These are phyloP conservation scores for Antitype chi DNA, from an alignment of 2,888 invertebrate species.

Conservation along the genomic window DNA sequence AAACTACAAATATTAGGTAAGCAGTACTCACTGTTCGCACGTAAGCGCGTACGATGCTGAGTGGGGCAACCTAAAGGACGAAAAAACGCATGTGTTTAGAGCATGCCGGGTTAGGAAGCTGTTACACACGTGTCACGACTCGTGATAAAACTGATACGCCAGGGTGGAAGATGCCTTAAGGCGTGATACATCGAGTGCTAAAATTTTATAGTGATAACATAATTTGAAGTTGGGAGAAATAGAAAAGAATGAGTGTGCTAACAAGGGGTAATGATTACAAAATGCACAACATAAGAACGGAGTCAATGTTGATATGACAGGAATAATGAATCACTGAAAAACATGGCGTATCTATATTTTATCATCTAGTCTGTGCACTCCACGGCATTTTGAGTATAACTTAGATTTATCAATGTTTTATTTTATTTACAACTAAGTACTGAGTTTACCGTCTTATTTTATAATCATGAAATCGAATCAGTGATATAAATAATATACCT, in stretches of 20 bases:
- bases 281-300: neutral
- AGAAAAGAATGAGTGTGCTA: slow-evolving; percentile 10
- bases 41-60: slow-evolving; percentile 92
- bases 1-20: slow-evolving; percentile 76
- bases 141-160: slow-evolving; percentile 59
- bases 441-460: slow-evolving; percentile 28
- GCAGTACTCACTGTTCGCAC: slow-evolving; percentile 92
- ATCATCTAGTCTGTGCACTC: slow-evolving; percentile 58
- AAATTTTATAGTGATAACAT: slow-evolving; percentile 13
- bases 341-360: slow-evolving; percentile 61
- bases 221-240: neutral
- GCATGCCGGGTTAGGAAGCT: slow-evolving; percentile 90
- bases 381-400: slow-evolving; percentile 50
- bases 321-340: neutral
- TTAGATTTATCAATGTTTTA: slow-evolving; percentile 41
- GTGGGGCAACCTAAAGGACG: slow-evolving; percentile 91
- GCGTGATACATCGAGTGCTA: slow-evolving; percentile 44
- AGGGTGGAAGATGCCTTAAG: slow-evolving; percentile 43
- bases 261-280: neutral
- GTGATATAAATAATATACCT: slow-evolving; percentile 44
- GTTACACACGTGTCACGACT: slow-evolving; percentile 74
- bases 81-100: slow-evolving; percentile 88
- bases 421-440: slow-evolving; percentile 56
- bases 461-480: slow-evolving; percentile 26
- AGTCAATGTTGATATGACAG: neutral